Conservation (phyloP, 2,113 vertebrate species). For the Plecotus auritus region DNA sequence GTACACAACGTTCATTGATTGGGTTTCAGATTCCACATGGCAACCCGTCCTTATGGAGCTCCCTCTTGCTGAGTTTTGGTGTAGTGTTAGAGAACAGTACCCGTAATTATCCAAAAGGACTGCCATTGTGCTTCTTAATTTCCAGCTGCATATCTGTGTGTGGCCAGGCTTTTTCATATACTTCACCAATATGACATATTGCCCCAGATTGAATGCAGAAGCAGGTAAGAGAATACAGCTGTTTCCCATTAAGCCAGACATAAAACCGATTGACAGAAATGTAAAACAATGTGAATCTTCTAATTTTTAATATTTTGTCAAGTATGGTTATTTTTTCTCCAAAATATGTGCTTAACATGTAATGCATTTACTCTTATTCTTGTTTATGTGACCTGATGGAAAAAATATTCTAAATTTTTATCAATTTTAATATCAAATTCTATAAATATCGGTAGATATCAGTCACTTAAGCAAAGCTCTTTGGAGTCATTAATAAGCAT, state of each 20-base stretch:
- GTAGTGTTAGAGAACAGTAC: not conserved
- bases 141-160: rapidly evolving
- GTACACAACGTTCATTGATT: not conserved
- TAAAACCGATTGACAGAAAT: not conserved
- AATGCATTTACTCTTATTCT: not conserved
- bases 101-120: not conserved
- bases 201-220: not conserved
- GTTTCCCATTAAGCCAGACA: not conserved
- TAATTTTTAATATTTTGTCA: not conserved
- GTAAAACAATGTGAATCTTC: not conserved
- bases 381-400: not conserved
- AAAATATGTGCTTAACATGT: not conserved
- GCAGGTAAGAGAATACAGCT: not conserved
- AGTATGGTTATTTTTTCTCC: not conserved
- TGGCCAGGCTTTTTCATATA: not conserved
- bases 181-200: no score
- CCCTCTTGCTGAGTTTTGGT: not conserved
- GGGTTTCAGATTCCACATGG: not conserved
- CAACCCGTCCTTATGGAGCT: no score
- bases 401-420: not conserved
- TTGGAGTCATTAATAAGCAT: not conserved
- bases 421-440: not conserved
- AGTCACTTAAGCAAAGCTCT: not conserved
- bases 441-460: not conserved
- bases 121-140: not conserved